Evolutionary conservation across 2,797 vertebrate species (phyloP), one percentile per base, ranked within the genome.

Genomic region (Spinibarbus caldwelli): DNA sequence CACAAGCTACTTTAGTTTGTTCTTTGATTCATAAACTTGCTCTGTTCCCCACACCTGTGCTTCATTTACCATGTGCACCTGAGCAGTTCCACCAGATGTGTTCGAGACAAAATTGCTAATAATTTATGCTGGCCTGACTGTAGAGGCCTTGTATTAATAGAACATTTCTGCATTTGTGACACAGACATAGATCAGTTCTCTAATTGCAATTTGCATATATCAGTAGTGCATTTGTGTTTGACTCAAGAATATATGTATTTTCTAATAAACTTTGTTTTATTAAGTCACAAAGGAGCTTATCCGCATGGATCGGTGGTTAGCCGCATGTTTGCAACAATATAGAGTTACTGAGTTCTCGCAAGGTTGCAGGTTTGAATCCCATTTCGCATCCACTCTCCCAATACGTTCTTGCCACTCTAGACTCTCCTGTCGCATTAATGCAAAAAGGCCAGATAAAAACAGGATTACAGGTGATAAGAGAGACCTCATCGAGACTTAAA

Each of bases 11-110:
- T 88, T 86, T 88, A 9, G 86, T 87, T 85, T 85, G 67, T 80
- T 85, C 76, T 85, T 86, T 90, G 89, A 88, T 90, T 90, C 90
- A 90, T 90, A 86, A 83, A 87, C 88, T 49, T 19, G 86, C 84
- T 80, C 52, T 62, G 82, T 78, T 86, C 85, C 83, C 88, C 91
- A 89, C 95, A 96, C 94, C 95, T 96, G 95, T 82, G 93, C 92
- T 94, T 93, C 93, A 95, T 95, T 94, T 94, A 93, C 88, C 86
- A 89, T 71, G 26, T 71, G 84, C 94, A 95, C 94, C 93, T 93
- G 94, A 94, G 93, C 93, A 91, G 92, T 93, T 90, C 90, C 57
- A n/a, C 90, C 90, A 91, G 92, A 68, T 90, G 86, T 88, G 90
- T 41, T 93, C 88, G 90, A 91, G 91, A 90, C 82, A 2, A 87